Conservation (phyloP, 2,888 invertebrate species). For the Meteorus colon region DNA sequence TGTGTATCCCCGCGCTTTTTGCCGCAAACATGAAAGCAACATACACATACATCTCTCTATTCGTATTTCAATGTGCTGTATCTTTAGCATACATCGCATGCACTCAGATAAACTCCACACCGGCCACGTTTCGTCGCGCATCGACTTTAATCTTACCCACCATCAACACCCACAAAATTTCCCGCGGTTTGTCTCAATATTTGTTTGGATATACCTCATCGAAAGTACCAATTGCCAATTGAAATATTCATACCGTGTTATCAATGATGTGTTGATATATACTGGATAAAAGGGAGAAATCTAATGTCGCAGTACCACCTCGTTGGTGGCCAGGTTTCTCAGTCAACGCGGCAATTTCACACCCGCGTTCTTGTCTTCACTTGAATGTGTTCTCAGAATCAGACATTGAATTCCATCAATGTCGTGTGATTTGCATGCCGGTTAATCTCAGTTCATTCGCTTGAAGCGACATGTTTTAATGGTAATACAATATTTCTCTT, state of each 20-base stretch:
- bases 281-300: slow-evolving; percentile 5
- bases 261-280: neutral
- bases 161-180: neutral
- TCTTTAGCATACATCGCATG: slow-evolving; percentile 45
- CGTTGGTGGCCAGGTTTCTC: slow-evolving; percentile 1
- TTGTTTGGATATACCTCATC: neutral
- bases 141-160: slow-evolving; percentile 10
- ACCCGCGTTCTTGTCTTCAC: slow-evolving; percentile 42
- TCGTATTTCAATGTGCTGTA: neutral
- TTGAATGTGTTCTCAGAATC: neutral
- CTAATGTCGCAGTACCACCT: slow-evolving; percentile 23
- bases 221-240: neutral
- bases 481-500: neutral
- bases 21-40: slow-evolving; percentile 27
- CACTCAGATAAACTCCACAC: slow-evolving; percentile 31
- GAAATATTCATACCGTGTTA: slow-evolving; percentile 28
- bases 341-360: slow-evolving; percentile 29
- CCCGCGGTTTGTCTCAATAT: slow-evolving; percentile 19
- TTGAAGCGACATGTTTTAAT: neutral
- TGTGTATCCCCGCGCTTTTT: slow-evolving; percentile 36
- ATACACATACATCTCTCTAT: slow-evolving; percentile 36
- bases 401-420: neutral
- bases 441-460: neutral
- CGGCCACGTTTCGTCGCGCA: slow-evolving; percentile 29
- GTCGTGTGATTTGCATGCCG: neutral